Evolutionary conservation across 2,797 vertebrate genomes (phyloP).

Genomic region (Crocodylus rhombifer): DNA sequence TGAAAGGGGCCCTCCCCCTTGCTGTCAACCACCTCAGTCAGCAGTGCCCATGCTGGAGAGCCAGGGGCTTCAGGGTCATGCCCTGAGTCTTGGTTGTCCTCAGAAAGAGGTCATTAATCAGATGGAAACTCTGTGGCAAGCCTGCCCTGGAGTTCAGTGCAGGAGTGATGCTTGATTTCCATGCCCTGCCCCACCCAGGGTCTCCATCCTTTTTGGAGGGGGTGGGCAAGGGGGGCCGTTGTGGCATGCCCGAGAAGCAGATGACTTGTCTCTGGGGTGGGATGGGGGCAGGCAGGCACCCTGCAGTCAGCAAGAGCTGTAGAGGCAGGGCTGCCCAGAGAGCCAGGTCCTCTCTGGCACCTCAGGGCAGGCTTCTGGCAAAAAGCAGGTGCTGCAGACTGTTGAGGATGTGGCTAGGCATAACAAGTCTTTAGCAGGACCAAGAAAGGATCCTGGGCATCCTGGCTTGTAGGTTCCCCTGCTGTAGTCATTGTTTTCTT

Average conservation of each 20-base stretch:
- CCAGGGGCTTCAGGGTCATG: too few relatives aligned
- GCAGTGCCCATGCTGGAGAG: background rate
- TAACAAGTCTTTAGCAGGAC: too few relatives aligned
- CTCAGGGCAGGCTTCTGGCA: background rate
- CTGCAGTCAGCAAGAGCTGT: too few relatives aligned
- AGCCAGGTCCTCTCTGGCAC: background rate
- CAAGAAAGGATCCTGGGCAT: background rate
- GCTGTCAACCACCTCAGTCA: background rate
- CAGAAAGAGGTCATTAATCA: too few relatives aligned
- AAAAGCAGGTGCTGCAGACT: too few relatives aligned
- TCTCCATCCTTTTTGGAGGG: background rate
- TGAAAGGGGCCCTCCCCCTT: background rate
- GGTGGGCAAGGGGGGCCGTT: background rate
- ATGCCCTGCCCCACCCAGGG: background rate
- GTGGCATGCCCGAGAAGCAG: accelerated
- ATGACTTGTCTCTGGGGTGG: accelerated
- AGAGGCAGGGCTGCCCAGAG: background rate
- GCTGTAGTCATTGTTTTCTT: background rate
- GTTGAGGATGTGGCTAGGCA: too few relatives aligned
- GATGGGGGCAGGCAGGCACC: accelerated
- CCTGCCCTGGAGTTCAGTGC: too few relatives aligned
- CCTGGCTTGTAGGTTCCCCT: background rate
- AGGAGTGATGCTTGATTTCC: too few relatives aligned
- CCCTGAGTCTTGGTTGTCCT: too few relatives aligned
- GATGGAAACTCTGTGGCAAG: too few relatives aligned